phyloP scores from a whole-genome alignment of 2,113 vertebrate species.

The Megaceryle maxima region DNA sequence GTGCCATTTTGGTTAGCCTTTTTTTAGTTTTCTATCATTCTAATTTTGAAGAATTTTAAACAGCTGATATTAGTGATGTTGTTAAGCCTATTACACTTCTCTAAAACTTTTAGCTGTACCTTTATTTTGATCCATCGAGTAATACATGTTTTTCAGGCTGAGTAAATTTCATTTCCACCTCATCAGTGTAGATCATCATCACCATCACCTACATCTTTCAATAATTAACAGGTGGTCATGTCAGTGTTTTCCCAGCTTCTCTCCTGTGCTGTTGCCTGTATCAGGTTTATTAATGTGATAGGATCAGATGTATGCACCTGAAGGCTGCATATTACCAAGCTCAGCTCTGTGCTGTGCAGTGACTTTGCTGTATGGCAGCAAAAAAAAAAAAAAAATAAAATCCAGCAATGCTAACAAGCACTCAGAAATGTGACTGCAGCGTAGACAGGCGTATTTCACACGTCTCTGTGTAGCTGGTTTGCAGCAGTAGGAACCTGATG shows the following conservation, averaged over 20 bases:
- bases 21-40: conserved; percentile 16
- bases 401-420: accelerated
- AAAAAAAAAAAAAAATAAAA: background rate
- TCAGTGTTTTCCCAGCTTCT: background rate
- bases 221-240: background rate
- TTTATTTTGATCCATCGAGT: background rate
- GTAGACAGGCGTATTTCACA: accelerated
- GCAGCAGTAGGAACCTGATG: background rate
- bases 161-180: background rate
- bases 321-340: background rate
- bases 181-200: background rate
- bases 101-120: background rate
- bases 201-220: background rate
- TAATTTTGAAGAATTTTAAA: conserved; percentile 28
- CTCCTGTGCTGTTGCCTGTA: background rate
- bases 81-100: background rate
- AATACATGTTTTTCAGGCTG: background rate
- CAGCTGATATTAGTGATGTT: background rate
- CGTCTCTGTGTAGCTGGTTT: background rate
- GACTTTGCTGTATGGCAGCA: background rate
- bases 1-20: background rate
- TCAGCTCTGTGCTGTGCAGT: background rate
- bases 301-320: background rate
- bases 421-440: background rate
- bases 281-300: background rate